phyloP scores from a whole-genome alignment of 2,888 invertebrate genomes.

The Petrolisthes manimaculis region DNA sequence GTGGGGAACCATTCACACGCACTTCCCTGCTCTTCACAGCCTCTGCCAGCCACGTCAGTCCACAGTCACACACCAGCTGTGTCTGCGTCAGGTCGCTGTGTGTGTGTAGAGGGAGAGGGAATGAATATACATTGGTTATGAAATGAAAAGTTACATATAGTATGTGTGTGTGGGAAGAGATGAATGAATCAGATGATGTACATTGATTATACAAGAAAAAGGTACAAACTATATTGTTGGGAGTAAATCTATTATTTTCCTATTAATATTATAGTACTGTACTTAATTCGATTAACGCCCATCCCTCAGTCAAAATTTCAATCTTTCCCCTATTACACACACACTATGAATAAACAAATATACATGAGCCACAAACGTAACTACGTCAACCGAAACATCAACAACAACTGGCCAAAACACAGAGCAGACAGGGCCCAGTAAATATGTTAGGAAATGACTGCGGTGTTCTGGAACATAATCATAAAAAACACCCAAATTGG shows the following conservation, averaged over 20 bases:
- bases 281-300: too few species aligned
- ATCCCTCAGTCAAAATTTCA: too few species aligned
- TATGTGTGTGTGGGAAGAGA: not conserved
- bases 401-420: too few species aligned
- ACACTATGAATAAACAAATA: not conserved
- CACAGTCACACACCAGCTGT: constrained; percentile 47
- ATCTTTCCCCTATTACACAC: not conserved
- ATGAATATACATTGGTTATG: not conserved
- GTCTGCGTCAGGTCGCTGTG: constrained; percentile 23
- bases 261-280: too few species aligned
- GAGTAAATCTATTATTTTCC: not conserved
- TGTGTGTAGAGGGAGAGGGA: not conserved
- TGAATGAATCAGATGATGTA: not conserved
- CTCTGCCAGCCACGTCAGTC: constrained; percentile 44
- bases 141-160: not conserved
- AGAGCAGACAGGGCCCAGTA: too few species aligned
- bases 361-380: too few species aligned
- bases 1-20: not conserved
- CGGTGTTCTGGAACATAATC: too few species aligned
- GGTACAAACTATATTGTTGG: not conserved
- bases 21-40: constrained; percentile 22
- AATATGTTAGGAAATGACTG: too few species aligned
- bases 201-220: not conserved
- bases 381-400: too few species aligned
- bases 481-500: too few species aligned